Base-by-base conservation (phyloP, 92 coral and sea anemone species). In the Porites evermanni region DNA sequence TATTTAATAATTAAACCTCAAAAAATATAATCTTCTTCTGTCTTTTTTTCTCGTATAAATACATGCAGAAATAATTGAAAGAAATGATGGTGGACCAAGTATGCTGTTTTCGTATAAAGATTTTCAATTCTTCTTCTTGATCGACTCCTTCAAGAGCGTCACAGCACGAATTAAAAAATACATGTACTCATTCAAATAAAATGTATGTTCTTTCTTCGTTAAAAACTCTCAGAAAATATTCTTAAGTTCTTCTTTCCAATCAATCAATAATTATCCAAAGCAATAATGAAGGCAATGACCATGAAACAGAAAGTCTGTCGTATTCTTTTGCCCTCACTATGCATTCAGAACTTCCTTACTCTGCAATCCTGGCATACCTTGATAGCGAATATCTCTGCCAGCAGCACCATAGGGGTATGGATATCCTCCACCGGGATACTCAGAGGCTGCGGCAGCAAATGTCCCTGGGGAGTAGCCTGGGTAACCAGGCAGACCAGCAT, bases 361-460 rank as follows among this genome's bases (percentile, higher is more conserved):
- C 71, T 78, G 87, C 38, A 87, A 59, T 29, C 70, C 91, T 63
- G 86, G 88, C 98, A 94, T 95, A 95, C 98, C 98, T 95, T 94
- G 90, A 78, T 92, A 93, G 54, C 95, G 94, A 63, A 92, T 91
- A 81, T 92, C 98, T 84, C 91, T 81, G 61, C 79, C 84, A n/a
- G 47, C 47, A 7, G 90, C 88, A 53, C 90, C 93, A 78, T 92
- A 93, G 13, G 95, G 64, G 53, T 67, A 87, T 60, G 93, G 94
- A 82, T 95, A 95, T 54, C 93, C 94, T 8, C 96, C 86, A 21
- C 90, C 86, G 7, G 92, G 86, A 84, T 82, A 89, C 75, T 87
- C 91, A 51, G 90, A 79, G 19, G 94, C 88, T n/a, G 92, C 78
- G 53, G 98, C 89, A 67, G 94, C 92, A 70, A 87, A 87, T 19